These are phyloP conservation scores for Oceanites oceanicus DNA, from an alignment of 2,113 vertebrate species.

Conservation along the genomic window DNA sequence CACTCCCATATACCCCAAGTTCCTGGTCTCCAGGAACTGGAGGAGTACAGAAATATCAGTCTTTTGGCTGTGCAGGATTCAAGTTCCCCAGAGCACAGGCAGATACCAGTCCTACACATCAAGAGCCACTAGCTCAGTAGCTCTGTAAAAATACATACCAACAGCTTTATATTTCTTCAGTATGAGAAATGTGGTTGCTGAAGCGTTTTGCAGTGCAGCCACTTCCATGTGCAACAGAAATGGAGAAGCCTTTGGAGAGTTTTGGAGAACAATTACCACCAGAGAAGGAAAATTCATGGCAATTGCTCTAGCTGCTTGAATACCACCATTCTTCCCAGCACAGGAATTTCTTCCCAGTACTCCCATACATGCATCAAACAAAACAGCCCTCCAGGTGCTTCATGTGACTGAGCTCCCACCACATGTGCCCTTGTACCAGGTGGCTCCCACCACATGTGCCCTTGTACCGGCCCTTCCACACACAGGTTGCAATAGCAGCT, in stretches of 20 bases:
- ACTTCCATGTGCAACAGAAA: neutral
- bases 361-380: neutral
- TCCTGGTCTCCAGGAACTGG: neutral
- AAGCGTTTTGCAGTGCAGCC: neutral
- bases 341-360: neutral
- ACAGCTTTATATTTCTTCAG: neutral
- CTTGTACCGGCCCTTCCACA: neutral
- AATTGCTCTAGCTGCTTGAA: neutral
- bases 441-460: neutral
- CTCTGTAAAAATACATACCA: neutral
- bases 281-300: neutral
- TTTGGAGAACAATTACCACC: neutral
- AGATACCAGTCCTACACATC: fast-evolving
- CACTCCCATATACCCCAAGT: neutral
- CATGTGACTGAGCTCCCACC: neutral
- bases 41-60: neutral
- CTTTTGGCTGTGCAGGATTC: neutral
- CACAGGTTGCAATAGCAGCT: neutral
- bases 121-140: neutral
- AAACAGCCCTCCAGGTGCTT: neutral
- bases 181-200: neutral
- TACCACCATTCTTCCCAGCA: neutral
- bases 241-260: neutral
- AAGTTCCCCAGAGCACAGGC: neutral
- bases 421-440: neutral